These are phyloP conservation scores for Chelonoidis abingdonii DNA, from an alignment of 2,113 vertebrate species.

Conservation along the genomic window DNA sequence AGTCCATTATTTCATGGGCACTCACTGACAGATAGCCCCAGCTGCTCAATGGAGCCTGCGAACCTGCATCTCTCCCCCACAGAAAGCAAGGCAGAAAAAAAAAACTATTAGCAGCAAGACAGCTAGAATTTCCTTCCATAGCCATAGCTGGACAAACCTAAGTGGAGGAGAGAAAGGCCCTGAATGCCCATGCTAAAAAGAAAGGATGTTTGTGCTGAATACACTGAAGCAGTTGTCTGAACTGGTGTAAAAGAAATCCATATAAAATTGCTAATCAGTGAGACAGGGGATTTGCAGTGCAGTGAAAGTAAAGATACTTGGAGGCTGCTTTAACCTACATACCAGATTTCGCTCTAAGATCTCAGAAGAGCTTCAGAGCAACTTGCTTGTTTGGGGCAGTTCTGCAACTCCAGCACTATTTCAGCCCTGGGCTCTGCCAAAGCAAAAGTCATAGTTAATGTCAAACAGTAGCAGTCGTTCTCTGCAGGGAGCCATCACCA, in stretches of 20 bases:
- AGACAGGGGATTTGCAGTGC: not conserved
- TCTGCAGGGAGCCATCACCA: rapidly evolving
- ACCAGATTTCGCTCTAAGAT: not conserved
- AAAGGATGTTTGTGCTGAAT: not conserved
- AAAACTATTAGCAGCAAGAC: not conserved
- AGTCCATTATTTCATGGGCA: rapidly evolving
- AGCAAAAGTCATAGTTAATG: rapidly evolving
- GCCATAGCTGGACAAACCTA: not conserved
- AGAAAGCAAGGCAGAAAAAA: not conserved
- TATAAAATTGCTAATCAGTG: rapidly evolving
- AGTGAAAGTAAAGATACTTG: not conserved
- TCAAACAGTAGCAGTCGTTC: rapidly evolving
- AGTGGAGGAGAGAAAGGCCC: rapidly evolving
- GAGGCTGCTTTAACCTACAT: not conserved
- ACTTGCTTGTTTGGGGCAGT: not conserved
- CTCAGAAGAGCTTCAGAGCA: not conserved
- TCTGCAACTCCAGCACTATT: rapidly evolving
- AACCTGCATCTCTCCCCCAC: rapidly evolving
- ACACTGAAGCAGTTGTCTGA: not conserved
- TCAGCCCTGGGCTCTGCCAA: not conserved
- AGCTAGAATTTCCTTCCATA: not conserved
- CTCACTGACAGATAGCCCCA: not conserved
- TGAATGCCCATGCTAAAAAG: not conserved
- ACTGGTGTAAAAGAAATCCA: not conserved
- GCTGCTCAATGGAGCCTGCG: not conserved